Base-by-base conservation (phyloP, 37 sponge, comb jelly and placozoan species). In the Dysidea cf. avara region DNA sequence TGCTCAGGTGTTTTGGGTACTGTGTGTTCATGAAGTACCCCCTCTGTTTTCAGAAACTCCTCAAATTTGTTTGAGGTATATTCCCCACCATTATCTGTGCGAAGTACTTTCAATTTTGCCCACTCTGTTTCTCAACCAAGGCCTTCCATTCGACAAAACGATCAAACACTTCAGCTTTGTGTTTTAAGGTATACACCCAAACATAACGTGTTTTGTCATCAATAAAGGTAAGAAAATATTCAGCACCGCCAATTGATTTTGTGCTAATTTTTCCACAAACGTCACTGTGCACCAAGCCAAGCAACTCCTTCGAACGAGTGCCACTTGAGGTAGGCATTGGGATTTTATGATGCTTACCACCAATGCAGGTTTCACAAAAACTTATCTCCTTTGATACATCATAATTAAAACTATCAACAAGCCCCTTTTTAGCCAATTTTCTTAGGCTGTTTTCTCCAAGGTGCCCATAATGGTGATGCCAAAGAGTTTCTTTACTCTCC, bases 1-100 rank as follows among this genome's bases (percentile, higher is more conserved):
- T 81, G 88, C 62, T 87, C 78, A 46, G 88, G 88, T 7, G 58
- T 80, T 68, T 87, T 76, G 49, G 82, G 88, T 43, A 76, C 51
- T 21, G 83, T 88, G 29, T 58, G 61, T 48, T 88, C 62, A 72
- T 82, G 83, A 24, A 24, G 64, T 12, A 76, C 52, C 20, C 77
- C 77, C 30, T n/a, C 65, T 9, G 64, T 22, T 40, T 58, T 35
- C 4, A 76, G 60, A 37, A 47, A 64, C 24, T 37, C 53, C 43
- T 76, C 65, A 32, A 76, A 76, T 36, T 76, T 66, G 30, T 26
- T 36, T 2, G 77, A 76, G 20, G 77, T 76, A 53, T 35, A 64
- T 43, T 76, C 65, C n/a, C 65, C 64, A 38, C 74, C 74, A 16
- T 46, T 7, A 14, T 72, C 74, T 9, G 60, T 72, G 9, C 74